Evolutionary conservation across 2,797 vertebrate genomes (phyloP), one percentile per base, ranked within the genome.

Genomic region (Orestias chungarensis): DNA sequence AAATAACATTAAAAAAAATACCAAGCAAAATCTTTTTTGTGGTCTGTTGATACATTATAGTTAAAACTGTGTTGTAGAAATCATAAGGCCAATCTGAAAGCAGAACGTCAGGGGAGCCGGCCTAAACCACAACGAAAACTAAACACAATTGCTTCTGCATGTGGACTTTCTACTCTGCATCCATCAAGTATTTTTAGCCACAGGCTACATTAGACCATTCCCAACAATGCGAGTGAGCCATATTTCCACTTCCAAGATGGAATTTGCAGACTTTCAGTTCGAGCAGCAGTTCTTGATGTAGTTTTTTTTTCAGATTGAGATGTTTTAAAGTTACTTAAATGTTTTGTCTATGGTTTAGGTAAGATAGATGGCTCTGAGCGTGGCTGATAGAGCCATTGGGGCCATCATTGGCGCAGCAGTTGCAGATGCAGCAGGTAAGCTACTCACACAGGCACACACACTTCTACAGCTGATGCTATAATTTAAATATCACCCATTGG

Each of bases 401-500:
- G 92, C 92, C 71, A 80, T 94, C 75, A 87, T 94, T 15, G 92
- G 91, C 71, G 91, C 92, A 31, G 92, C 93, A 46, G 92, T 90
- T 62, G 90, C 93, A 80, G 93, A 94, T 86, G 92, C 93, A 79
- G 93, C 93, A 80, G 92, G 92, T 93, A 81, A 87, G 87, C 86
- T 85, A 80, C 82, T 86, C n/a, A 52, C 57, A n/a, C n/a, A n/a
- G n/a, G n/a, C n/a, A n/a, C n/a, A n/a, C n/a, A n/a, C n/a, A n/a
- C 42, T 11, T n/a, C 15, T 18, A 52, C 70, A 71, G 44, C 25
- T 42, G 31, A 43, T 46, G 38, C 18, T 9, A 47, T 7, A 47
- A 35, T 57, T 18, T 15, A 57, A 38, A 66, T 65, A n/a, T 25
- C 46, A 42, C n/a, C 64, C 62, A 43, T 55, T 2, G 0, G 1